Evolutionary conservation across 1,140 invertebrate genomes (phyloP), one percentile per base, ranked within the genome.

Genomic region (Neodiprion lecontei): DNA sequence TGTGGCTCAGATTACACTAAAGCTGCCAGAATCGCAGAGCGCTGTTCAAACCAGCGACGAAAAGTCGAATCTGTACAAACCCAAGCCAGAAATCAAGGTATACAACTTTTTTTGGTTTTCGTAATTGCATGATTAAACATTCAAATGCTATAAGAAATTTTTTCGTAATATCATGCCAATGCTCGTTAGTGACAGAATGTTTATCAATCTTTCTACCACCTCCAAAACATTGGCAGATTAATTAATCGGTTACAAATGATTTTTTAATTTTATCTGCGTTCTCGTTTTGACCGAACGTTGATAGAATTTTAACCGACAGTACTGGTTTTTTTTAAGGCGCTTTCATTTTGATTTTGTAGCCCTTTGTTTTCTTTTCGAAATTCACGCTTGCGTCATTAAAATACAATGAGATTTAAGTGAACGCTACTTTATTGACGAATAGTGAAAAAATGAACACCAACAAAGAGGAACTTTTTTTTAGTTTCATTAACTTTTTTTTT

Each of bases 31-130:
- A 72, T 67, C 83, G 23, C 80, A 83, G 53, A 75, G 82, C 12
- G 74, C 83, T 68, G 74, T 81, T 9, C 53, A 61, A 17, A 73
- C 83, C 47, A 83, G 78, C 53, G 86, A 86, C 68, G 70, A 11
- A 72, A 87, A 87, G 75, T 83, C 75, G 73, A 80, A 75, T 47
- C 76, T 78, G 75, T 89, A 88, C 4, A 88, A 88, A 53, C 91
- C 93, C 14, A 94, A 96, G 84, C 93, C 95, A 5, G 96, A 98
- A 90, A 98, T 98, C 78, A 90, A 93, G 89, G 93, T 94, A 85
- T 77, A 40, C 65, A 73, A 23, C 47, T 11, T 9, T 61, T 53
- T 48, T 48, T 65, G 17, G 23, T 67, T 77, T 9, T 12, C 5
- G 5, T 40, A 40, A 40, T 40, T 40, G 28, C 28, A 5, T 40